Percentiles rank a stretch among this genome's conserved stretches.
Conservation (phyloP, 2,113 vertebrate genomes). For the Baryphthengus martii region DNA sequence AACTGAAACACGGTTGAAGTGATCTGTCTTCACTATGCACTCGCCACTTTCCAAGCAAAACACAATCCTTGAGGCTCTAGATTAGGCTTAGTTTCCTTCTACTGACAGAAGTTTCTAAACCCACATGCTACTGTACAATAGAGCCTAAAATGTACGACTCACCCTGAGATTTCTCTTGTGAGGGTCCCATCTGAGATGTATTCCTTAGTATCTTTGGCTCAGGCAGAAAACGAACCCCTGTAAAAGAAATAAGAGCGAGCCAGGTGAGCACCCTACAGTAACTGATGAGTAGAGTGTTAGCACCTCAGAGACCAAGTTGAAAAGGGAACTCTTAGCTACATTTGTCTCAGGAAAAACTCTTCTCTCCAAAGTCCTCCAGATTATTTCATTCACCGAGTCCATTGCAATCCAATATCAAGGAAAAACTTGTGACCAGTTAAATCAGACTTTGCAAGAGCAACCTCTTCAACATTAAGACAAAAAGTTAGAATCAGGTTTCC, state of each 20-base stretch:
- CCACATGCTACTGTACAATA: background rate
- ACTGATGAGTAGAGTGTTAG: background rate
- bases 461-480: background rate
- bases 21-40: background rate
- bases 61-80: background rate
- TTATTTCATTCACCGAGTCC: background rate
- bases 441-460: background rate
- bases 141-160: background rate
- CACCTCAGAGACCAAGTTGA: background rate
- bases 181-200: background rate
- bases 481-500: background rate
- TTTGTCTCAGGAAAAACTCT: background rate
- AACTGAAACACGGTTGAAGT: background rate
- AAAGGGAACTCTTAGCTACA: background rate
- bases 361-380: background rate
- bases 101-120: background rate
- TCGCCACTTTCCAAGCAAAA: background rate
- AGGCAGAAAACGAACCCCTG: slow-evolving; percentile 11
- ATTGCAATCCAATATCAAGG: background rate
- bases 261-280: background rate
- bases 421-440: background rate
- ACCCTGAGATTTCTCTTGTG: slow-evolving; percentile 51
- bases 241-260: background rate
- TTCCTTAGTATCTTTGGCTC: slow-evolving; percentile 38
- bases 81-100: background rate